Evolutionary conservation across 2,113 vertebrate genomes (phyloP), one percentile per base, ranked within the genome.

Genomic region (Aphyosemion australe): DNA sequence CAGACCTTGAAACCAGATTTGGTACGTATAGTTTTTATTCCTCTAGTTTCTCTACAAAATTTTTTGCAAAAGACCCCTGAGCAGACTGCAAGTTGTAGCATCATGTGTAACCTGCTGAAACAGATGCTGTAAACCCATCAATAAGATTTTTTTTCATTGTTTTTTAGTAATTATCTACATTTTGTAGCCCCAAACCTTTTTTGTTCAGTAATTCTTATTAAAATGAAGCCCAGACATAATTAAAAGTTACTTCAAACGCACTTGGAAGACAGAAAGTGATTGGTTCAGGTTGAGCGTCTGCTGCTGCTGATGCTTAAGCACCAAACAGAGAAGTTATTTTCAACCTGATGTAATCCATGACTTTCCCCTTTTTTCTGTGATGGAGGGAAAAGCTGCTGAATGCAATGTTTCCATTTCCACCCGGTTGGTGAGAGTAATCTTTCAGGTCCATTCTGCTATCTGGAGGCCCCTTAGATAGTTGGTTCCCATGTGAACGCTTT

Each of bases 361-460:
- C 74, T 82, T 85, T 87, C 39, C 65, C 39, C 19, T 62, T 18
- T 49, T 57, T 51, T 59, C 58, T 55, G 63, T 65, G 60, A 79
- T 70, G 78, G 80, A 82, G 31, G 72, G 46, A 62, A 51, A 90
- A 90, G 81, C 84, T 89, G 86, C 87, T 87, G 85, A 86, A 90
- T 69, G 76, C 84, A 88, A 85, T 74, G 79, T 88, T 80, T 85
- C 69, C 75, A 79, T 89, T 89, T 84, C 60, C 83, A 56, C 75
- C 86, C 54, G 54, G 59, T 87, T 56, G 54, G 59, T 54, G 56
- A 61, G 51, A 66, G 83, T 89, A 88, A 90, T 91, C 89, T 91
- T 65, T 81, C 77, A 78, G 86, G 83, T 83, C 70, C 74, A 39
- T 74, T 75, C 72, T 78, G 78, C 84, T 82, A 86, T 89, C 83